phyloP scores from a whole-genome alignment of 2,888 invertebrate species.

The Hoplodrina blanda region DNA sequence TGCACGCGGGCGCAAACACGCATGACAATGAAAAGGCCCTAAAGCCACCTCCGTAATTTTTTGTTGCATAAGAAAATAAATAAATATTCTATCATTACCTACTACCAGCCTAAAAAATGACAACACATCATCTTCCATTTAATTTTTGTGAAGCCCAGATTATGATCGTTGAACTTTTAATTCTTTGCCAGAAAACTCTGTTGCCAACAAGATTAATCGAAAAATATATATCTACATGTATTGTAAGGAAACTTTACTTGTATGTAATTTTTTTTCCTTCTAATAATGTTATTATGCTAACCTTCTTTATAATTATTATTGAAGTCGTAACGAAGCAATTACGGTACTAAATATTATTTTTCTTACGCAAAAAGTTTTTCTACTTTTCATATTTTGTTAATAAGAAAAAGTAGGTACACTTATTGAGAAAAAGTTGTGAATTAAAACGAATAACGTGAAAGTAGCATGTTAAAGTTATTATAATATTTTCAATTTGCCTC shows the following conservation, averaged over 20 bases:
- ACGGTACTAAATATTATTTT: background rate
- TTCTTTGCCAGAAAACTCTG: background rate
- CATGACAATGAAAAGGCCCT: no score
- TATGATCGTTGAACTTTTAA: background rate
- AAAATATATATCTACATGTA: background rate
- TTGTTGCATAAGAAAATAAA: no score
- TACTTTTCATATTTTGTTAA: background rate
- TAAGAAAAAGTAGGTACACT: no score
- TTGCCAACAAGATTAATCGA: background rate
- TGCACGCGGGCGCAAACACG: no score
- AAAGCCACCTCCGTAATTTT: no score
- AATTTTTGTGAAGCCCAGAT: no score
- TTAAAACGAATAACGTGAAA: background rate
- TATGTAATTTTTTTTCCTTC: background rate
- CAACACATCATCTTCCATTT: no score
- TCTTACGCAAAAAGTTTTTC: background rate
- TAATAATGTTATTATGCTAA: background rate
- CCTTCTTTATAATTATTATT: background rate
- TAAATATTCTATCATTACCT: no score
- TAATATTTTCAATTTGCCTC: no score
- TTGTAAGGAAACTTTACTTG: background rate
- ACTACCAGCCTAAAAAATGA: no score
- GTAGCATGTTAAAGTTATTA: no score
- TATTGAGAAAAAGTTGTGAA: background rate
- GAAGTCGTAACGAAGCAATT: slow-evolving; percentile 5